Conservation (phyloP, 2,888 invertebrate genomes). For the Apoderus coryli region DNA sequence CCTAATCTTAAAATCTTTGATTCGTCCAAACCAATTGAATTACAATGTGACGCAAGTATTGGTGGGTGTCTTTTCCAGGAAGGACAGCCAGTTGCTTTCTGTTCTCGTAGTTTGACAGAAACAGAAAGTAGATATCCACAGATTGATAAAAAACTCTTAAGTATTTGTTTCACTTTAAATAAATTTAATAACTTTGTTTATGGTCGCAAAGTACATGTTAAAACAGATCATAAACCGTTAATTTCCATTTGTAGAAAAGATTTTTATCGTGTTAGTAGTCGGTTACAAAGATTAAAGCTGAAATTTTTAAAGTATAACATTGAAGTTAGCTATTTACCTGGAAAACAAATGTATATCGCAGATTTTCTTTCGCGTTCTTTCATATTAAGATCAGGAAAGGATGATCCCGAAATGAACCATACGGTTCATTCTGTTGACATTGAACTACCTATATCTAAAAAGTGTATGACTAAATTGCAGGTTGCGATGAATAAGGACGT, state of each 20-base stretch:
- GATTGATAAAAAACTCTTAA: constrained; percentile 22
- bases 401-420: no score
- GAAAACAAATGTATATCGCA: constrained; percentile 9
- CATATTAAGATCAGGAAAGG: no score
- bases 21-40: constrained; percentile 13
- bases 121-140: constrained; percentile 21
- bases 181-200: constrained; percentile 25
- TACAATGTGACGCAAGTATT: constrained; percentile 17
- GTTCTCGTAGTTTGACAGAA: constrained; percentile 19
- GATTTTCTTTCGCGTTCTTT: no score
- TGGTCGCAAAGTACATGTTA: constrained; percentile 19
- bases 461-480: not conserved
- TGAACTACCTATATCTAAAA: not conserved
- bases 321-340: constrained; percentile 9
- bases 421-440: constrained; percentile 2
- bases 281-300: constrained; percentile 8
- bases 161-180: constrained; percentile 21
- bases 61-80: constrained; percentile 17
- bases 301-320: constrained; percentile 7
- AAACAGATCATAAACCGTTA: constrained; percentile 24
- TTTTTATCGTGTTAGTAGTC: constrained; percentile 10
- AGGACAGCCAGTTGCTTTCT: constrained; percentile 18
- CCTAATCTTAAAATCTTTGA: constrained; percentile 16
- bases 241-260: constrained; percentile 16
- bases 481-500: not conserved